Conservation (phyloP, 2,888 invertebrate genomes). For the Ormia ochracea region DNA sequence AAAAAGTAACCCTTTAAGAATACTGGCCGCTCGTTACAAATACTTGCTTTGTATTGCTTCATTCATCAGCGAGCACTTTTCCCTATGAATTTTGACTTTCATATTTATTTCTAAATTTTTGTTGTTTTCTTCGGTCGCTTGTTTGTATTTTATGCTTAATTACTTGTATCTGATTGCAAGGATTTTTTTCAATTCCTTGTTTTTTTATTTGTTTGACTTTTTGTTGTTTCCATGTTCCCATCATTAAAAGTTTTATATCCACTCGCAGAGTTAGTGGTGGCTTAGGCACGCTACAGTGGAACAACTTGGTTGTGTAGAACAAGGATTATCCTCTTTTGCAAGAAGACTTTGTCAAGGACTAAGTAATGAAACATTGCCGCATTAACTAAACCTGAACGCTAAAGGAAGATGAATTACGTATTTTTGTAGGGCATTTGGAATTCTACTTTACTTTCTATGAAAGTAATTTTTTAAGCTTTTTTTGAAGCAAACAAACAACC, state of each 20-base stretch:
- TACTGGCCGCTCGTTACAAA: conserved; percentile 36
- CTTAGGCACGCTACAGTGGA: conserved; percentile 5
- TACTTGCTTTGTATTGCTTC: conserved; percentile 21
- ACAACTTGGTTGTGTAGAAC: not conserved
- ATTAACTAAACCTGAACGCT: too few species aligned
- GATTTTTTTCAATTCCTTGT: conserved; percentile 57
- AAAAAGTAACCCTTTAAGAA: conserved; percentile 41
- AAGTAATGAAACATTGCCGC: too few species aligned
- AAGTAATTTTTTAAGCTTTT: not conserved
- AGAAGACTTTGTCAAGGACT: too few species aligned
- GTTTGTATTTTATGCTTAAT: conserved; percentile 68
- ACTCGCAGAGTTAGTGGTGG: conserved; percentile 14
- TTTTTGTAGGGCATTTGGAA: not conserved
- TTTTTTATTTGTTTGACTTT: conserved; percentile 58
- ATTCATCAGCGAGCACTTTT: not conserved
- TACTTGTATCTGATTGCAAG: conserved; percentile 70
- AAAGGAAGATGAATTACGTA: too few species aligned
- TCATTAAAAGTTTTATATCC: conserved; percentile 68
- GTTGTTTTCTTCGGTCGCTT: conserved; percentile 25
- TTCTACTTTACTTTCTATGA: not conserved
- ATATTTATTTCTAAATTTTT: conserved; percentile 33
- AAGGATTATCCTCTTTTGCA: too few species aligned
- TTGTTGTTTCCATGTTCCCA: conserved; percentile 66
- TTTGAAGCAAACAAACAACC: conserved; percentile 53
- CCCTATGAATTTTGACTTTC: conserved; percentile 52